phyloP scores from a whole-genome alignment of 2,113 vertebrate species.

The Eira barbara region DNA sequence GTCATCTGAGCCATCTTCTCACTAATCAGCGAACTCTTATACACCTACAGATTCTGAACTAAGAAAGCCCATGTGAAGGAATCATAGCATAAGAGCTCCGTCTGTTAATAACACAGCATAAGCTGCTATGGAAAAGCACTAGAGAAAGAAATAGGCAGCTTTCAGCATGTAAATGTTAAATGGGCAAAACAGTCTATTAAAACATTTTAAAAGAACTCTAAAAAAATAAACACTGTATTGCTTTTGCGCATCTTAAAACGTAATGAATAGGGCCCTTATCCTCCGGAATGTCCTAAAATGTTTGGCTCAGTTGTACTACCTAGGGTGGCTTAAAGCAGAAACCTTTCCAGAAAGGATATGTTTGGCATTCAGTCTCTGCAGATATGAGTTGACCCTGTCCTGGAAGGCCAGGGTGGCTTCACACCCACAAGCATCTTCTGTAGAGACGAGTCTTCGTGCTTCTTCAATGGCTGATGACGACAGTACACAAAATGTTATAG shows the following conservation, averaged over 20 bases:
- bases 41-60: background rate
- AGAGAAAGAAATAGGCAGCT: background rate
- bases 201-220: background rate
- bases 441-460: conserved; percentile 82
- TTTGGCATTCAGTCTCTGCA: conserved; percentile 89
- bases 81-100: background rate
- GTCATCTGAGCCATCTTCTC: background rate
- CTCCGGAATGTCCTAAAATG: background rate
- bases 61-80: background rate
- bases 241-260: background rate
- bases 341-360: conserved; percentile 91
- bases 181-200: background rate
- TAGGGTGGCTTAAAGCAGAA: background rate
- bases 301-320: background rate
- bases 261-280: background rate
- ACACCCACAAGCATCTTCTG: conserved; percentile 90
- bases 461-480: conserved; percentile 76
- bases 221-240: background rate
- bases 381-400: conserved; percentile 85
- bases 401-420: conserved; percentile 91
- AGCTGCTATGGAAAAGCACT: background rate
- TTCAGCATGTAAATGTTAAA: background rate
- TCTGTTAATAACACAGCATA: background rate
- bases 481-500: background rate
- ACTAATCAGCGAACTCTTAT: background rate